A percentile compares a stretch with the other conserved stretches of the same genome.
phyloP scores from a whole-genome alignment of 1,140 invertebrate genomes.

The Lepeophtheirus salmonis region DNA sequence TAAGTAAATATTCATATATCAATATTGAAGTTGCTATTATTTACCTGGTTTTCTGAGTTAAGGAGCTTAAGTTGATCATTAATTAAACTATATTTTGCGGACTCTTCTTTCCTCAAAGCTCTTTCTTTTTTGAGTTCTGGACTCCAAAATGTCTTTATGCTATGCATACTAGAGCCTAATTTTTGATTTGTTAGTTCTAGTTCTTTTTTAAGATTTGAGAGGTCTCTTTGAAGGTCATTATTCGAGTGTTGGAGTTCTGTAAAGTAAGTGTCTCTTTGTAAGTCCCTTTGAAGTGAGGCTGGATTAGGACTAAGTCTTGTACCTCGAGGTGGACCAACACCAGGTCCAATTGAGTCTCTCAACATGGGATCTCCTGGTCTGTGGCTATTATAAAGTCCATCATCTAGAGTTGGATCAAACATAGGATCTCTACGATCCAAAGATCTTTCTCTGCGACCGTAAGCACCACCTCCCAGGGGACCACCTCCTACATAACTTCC shows the following conservation, averaged over 20 bases:
- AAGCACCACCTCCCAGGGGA: constrained; percentile 34
- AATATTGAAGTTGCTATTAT: no score
- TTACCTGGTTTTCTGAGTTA: constrained; percentile 91
- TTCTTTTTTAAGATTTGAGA: constrained; percentile 87
- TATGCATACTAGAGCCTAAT: constrained; percentile 93
- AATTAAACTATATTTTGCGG: constrained; percentile 84
- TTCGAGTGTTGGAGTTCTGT: constrained; percentile 87
- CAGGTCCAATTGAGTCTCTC: constrained; percentile 17
- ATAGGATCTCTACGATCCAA: constrained; percentile 32
- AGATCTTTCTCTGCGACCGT: constrained; percentile 33
- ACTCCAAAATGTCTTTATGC: constrained; percentile 99
- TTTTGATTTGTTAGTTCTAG: constrained; percentile 93
- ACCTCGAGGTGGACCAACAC: constrained; percentile 21
- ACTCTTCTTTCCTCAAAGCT: constrained; percentile 87
- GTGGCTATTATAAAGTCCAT: constrained; percentile 45
- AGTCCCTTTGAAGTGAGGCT: constrained; percentile 27
- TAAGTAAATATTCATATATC: no score
- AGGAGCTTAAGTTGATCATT: constrained; percentile 90
- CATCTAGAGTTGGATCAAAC: constrained; percentile 38
- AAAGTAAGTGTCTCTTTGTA: constrained; percentile 47
- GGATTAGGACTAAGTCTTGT: constrained; percentile 53
- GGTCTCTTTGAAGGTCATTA: constrained; percentile 80
- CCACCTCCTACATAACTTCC: constrained; percentile 26
- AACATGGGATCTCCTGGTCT: constrained; percentile 19
- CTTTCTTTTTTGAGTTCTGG: constrained; percentile 96